Conservation (phyloP, 2,113 vertebrate genomes). For the Fregata magnificens region DNA sequence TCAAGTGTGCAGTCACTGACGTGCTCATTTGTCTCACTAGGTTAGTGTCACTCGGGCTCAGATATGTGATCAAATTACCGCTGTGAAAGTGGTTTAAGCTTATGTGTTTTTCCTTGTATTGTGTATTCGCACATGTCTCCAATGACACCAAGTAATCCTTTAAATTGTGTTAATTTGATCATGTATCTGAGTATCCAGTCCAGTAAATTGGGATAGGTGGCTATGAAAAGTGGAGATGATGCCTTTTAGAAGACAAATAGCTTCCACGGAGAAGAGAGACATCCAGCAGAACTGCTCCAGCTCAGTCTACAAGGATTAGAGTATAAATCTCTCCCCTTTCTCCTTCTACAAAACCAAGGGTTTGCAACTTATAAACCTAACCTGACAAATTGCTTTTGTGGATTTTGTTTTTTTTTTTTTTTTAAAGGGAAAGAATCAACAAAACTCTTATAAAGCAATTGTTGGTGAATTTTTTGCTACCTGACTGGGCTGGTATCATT, state of each 20-base stretch:
- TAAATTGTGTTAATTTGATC: constrained; percentile 60
- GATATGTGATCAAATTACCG: constrained; percentile 62
- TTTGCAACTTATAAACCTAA: neutral
- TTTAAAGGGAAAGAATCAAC: neutral
- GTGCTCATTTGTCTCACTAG: constrained; percentile 61
- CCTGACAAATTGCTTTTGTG: neutral
- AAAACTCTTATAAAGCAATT: neutral
- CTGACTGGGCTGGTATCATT: neutral
- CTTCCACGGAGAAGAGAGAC: neutral
- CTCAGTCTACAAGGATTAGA: neutral
- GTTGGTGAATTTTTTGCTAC: constrained; percentile 6
- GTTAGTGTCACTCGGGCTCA: constrained; percentile 56
- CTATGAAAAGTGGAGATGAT: constrained; percentile 28
- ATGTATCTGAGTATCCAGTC: neutral
- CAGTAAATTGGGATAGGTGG: constrained; percentile 39
- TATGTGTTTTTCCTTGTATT: constrained; percentile 63
- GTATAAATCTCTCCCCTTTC: neutral
- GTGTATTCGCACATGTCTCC: constrained; percentile 55
- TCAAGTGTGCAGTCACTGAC: constrained; percentile 15
- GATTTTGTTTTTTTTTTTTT: neutral
- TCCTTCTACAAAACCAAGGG: neutral
- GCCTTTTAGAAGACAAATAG: constrained; percentile 21
- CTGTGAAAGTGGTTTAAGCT: constrained; percentile 57
- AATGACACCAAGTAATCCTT: constrained; percentile 62
- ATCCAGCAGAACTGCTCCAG: neutral